Percentiles rank a stretch among this genome's conserved stretches.
phyloP scores from a whole-genome alignment of 2,113 vertebrate genomes.

The Clarias gariepinus region DNA sequence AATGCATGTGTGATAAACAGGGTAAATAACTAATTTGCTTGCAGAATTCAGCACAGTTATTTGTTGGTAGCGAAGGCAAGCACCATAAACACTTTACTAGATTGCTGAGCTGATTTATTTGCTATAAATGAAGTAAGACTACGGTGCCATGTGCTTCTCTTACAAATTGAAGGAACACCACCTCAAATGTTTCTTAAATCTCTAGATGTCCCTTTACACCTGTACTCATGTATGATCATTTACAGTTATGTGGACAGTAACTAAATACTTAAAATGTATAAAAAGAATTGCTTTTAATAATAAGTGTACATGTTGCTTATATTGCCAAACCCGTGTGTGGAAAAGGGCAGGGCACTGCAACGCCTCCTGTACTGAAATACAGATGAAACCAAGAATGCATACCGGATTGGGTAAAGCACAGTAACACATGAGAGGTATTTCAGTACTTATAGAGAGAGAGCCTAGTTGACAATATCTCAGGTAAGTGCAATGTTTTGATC shows the following conservation, averaged over 20 bases:
- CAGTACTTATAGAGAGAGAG: not conserved
- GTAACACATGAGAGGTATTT: not conserved
- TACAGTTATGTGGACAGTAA: constrained; percentile 16
- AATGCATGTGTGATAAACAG: not conserved
- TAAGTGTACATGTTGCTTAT: not conserved
- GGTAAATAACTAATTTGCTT: not conserved
- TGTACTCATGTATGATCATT: not conserved
- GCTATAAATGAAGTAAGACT: not conserved
- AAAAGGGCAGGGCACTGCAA: constrained; percentile 32
- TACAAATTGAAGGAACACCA: not conserved
- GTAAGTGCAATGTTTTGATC: constrained; percentile 20
- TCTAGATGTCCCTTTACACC: not conserved
- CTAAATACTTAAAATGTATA: not conserved
- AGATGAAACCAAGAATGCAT: not conserved
- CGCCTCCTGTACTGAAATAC: constrained; percentile 35
- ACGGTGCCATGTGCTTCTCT: not conserved
- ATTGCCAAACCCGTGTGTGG: constrained; percentile 13
- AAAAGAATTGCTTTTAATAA: not conserved
- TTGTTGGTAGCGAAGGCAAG: not conserved
- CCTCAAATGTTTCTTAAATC: not conserved
- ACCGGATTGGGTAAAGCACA: not conserved
- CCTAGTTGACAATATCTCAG: constrained; percentile 6
- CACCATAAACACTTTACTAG: not conserved
- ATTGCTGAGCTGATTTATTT: constrained; percentile 4
- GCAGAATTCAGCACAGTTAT: not conserved